Base-by-base conservation (phyloP, 2,113 vertebrate species). In the Elephantulus edwardii region DNA sequence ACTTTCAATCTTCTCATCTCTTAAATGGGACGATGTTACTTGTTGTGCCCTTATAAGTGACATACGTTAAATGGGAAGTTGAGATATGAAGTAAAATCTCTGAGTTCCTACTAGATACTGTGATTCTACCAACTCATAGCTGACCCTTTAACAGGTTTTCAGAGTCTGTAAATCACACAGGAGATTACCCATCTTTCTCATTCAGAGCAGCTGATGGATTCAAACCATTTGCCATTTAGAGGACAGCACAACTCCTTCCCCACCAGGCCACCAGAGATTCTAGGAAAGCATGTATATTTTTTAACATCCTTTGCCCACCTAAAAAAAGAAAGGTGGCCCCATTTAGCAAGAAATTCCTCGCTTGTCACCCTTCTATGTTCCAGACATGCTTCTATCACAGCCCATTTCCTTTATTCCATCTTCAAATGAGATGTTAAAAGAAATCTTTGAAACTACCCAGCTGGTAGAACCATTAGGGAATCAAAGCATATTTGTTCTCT, bases 401-500 rank as follows among this genome's bases (percentile, higher is more conserved):
- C 77, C 44, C 38, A 62, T 50, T 50, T 62, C 88, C 88, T 95
- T 95, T 56, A 87, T 93, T 64, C 91, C 68, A 14, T 77, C 93
- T 92, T 96, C 92, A 89, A 60, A 38, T 78, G 84, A 76, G 84
- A 93, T 94, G 26, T 92, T 91, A 91, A 95, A 93, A 92, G 92
- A 87, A 58, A 85, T 70, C 91, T 96, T 96, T 95, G 89, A 95
- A 95, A 93, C 64, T 85, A 87, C 91, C 42, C 87, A 88, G 62
- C 86, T 85, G 58, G 92, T 83, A 3, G 75, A 89, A 83, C 90
- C 87, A 92, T 89, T 66, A 64, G 82, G 91, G 75, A 95, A 89
- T 91, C 89, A 95, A 93, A 95, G 94, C 71, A 74, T 79, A 90
- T 92, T 92, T 93, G 60, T 96, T 93, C 96, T 95, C 82, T 86